phyloP scores from a whole-genome alignment of 2,797 vertebrate genomes.

The Neosilurus hyrtlii region DNA sequence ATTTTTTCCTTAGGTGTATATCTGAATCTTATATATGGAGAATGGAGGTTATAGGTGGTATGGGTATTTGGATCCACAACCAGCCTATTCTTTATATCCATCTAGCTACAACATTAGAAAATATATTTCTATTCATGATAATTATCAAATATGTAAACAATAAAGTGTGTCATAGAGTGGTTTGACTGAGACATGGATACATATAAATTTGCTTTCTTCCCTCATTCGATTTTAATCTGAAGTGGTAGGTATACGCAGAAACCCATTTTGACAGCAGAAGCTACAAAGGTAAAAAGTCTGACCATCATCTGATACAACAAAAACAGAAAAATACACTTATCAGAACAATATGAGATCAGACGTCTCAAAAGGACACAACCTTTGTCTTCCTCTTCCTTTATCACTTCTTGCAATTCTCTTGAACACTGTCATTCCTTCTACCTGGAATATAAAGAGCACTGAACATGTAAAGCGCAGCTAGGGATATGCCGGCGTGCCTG shows the following conservation, averaged over 20 bases:
- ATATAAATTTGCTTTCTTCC: slow-evolving; percentile 1
- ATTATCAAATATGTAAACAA: slow-evolving; percentile 30
- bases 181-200: slow-evolving; percentile 28
- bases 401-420: slow-evolving; percentile 26
- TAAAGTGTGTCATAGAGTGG: slow-evolving; percentile 18
- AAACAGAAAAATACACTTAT: slow-evolving; percentile 32
- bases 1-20: too few species aligned
- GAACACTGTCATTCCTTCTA: slow-evolving; percentile 19
- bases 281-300: slow-evolving; percentile 41
- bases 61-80: slow-evolving; percentile 24
- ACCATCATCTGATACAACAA: slow-evolving; percentile 43
- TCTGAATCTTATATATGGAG: slow-evolving; percentile 2
- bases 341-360: slow-evolving; percentile 38
- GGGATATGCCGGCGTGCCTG: slow-evolving; percentile 6
- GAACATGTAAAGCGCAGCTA: slow-evolving; percentile 42
- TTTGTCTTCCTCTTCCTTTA: slow-evolving; percentile 29
- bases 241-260: slow-evolving; percentile 34
- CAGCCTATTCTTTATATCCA: neutral
- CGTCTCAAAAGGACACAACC: slow-evolving; percentile 33
- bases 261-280: slow-evolving; percentile 44
- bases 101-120: slow-evolving; percentile 6
- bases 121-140: slow-evolving; percentile 24
- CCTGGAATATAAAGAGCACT: slow-evolving; percentile 46
- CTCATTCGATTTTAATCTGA: slow-evolving; percentile 38
- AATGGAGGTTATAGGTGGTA: slow-evolving; percentile 22